Conservation (phyloP, 1,140 invertebrate genomes). For the Drosophila pruinosa region DNA sequence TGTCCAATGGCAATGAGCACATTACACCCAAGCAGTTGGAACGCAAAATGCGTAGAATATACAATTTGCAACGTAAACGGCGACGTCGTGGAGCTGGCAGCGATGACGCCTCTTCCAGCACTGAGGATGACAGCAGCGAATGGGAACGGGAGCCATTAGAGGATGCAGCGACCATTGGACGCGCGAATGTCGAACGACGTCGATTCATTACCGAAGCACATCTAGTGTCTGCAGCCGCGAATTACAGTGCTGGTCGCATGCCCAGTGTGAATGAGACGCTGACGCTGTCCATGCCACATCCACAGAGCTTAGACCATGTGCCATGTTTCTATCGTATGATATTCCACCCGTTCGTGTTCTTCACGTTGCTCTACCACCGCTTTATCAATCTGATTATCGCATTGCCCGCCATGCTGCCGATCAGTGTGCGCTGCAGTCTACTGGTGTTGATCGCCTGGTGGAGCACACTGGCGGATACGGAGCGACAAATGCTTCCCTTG, state of each 20-base stretch:
- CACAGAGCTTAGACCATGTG: conserved; percentile 87
- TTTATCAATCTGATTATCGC: conserved; percentile 87
- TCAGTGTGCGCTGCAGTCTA: conserved; percentile 85
- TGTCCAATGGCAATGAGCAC: conserved; percentile 93
- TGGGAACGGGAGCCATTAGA: conserved; percentile 60
- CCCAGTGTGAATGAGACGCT: conserved; percentile 90
- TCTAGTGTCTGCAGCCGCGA: conserved; percentile 90
- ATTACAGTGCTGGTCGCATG: conserved; percentile 90
- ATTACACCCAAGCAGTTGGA: conserved; percentile 91
- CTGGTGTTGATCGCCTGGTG: conserved; percentile 86
- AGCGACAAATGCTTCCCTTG: conserved; percentile 45
- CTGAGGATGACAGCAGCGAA: conserved; percentile 69
- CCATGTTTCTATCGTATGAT: conserved; percentile 88
- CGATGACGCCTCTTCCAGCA: conserved; percentile 47
- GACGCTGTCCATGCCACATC: conserved; percentile 87
- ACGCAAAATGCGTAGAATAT: conserved; percentile 87
- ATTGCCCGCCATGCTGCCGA: conserved; percentile 85
- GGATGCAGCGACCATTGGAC: conserved; percentile 39
- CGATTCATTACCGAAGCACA: conserved; percentile 89
- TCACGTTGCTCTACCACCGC: conserved; percentile 87
- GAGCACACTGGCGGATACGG: conserved; percentile 83
- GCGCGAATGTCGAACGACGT: conserved; percentile 46
- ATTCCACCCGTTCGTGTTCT: conserved; percentile 87
- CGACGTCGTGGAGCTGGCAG: conserved; percentile 59
- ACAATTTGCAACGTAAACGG: conserved; percentile 83